A percentile compares a stretch with the other conserved stretches of the same genome.
Evolutionary conservation across 2,797 vertebrate genomes (phyloP).

Genomic region (Neomorphus geoffroyi): DNA sequence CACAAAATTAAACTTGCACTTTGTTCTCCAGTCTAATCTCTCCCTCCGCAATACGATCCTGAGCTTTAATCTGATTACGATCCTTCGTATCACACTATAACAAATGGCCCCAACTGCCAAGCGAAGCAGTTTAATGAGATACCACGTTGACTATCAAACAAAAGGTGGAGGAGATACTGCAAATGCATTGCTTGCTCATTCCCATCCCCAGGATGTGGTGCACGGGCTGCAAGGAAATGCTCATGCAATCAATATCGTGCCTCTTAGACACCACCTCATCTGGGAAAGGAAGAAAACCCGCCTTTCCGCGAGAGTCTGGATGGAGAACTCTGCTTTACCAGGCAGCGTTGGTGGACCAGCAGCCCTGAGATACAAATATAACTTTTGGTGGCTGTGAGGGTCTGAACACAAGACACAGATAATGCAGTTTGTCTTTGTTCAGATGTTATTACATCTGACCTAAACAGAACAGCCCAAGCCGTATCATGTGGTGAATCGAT

Average conservation of each 20-base stretch:
- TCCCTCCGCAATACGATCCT: conserved; percentile 3
- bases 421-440: not conserved
- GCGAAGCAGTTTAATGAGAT: conserved; percentile 40
- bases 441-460: not conserved
- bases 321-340: not conserved
- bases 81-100: conserved; percentile 5
- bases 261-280: not conserved
- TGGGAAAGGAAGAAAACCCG: not conserved
- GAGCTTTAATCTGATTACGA: conserved; percentile 43
- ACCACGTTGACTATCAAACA: not conserved
- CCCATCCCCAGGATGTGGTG: not conserved
- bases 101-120: conserved; percentile 37
- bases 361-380: not conserved
- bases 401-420: not conserved
- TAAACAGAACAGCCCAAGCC: not conserved
- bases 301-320: not conserved
- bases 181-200: not conserved
- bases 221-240: not conserved
- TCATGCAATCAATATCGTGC: not conserved
- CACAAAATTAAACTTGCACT: conserved; percentile 35
- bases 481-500: not conserved
- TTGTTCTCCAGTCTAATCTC: conserved; percentile 26
- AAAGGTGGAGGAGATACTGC: not conserved
- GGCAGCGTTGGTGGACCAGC: not conserved
- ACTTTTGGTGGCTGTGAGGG: accelerated